phyloP scores from a whole-genome alignment of 1,140 invertebrate species.

The Drosophila erecta region DNA sequence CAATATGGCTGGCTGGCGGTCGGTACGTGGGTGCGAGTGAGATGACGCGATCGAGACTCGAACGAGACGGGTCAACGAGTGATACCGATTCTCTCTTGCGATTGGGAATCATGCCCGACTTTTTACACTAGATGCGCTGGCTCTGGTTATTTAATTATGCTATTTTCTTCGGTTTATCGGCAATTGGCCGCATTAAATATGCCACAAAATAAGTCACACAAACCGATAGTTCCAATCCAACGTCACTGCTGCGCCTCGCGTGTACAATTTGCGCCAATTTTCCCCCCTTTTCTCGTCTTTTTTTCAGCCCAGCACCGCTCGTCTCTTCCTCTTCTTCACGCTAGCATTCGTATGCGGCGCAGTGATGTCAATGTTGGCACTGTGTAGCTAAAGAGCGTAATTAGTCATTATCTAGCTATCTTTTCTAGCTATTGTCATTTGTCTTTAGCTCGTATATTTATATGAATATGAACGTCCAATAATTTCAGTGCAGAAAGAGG shows the following conservation, averaged over 20 bases:
- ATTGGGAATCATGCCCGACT: conserved; percentile 40
- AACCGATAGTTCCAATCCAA: conserved; percentile 12
- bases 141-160: conserved; percentile 28
- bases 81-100: conserved; percentile 9
- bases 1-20: conserved; percentile 7
- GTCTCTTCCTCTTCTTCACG: conserved; percentile 9
- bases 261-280: conserved; percentile 48
- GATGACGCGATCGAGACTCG: conserved; percentile 20
- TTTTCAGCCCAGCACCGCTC: conserved; percentile 13
- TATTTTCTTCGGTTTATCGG: conserved; percentile 13
- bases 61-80: conserved; percentile 31
- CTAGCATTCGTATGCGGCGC: conserved; percentile 14
- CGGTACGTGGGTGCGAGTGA: conserved; percentile 12
- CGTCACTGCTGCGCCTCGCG: conserved; percentile 32
- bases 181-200: conserved; percentile 3
- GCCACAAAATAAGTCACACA: conserved; percentile 11
- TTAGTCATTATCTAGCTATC: not conserved
- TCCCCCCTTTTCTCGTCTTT: conserved; percentile 23
- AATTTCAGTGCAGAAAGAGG: too few relatives aligned
- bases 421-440: not conserved
- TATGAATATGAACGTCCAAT: too few relatives aligned
- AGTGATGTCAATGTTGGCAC: not conserved
- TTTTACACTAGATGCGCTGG: conserved; percentile 11
- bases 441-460: too few relatives aligned
- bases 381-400: not conserved